Percentiles rank a stretch among this genome's conserved stretches.
These are phyloP conservation scores for Trichogramma pretiosum DNA, from an alignment of 1,140 invertebrate genomes.

Conservation along the genomic window DNA sequence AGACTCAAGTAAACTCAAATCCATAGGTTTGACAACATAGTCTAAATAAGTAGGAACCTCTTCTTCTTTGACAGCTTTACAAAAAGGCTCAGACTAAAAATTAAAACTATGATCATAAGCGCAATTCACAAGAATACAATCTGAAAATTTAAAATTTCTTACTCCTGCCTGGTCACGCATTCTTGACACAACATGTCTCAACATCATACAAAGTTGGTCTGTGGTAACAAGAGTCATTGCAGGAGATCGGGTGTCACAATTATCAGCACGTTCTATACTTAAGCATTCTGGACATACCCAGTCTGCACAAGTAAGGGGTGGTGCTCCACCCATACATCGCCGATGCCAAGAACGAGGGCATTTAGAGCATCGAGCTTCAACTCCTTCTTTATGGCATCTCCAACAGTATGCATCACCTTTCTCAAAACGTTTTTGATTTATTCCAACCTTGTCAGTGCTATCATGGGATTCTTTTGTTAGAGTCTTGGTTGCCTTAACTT, in stretches of 20 bases:
- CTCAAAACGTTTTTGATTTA: no score
- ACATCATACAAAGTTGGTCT: constrained; percentile 63
- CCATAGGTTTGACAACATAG: constrained; percentile 78
- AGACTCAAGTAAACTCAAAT: constrained; percentile 63
- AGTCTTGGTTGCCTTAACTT: constrained; percentile 26
- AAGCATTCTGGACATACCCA: constrained; percentile 87
- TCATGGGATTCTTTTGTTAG: no score
- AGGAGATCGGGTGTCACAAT: constrained; percentile 60
- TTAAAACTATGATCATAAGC: constrained; percentile 12
- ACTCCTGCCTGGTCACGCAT: constrained; percentile 68
- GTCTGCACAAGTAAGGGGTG: constrained; percentile 46
- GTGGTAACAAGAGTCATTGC: constrained; percentile 63
- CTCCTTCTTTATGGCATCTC: constrained; percentile 69
- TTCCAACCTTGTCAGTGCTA: no score
- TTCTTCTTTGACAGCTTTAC: constrained; percentile 59
- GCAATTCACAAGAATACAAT: no score
- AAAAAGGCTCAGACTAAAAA: constrained; percentile 60
- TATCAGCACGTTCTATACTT: constrained; percentile 68
- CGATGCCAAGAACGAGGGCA: constrained; percentile 81
- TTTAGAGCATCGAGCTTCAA: constrained; percentile 61
- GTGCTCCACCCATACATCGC: constrained; percentile 57
- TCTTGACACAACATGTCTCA: constrained; percentile 64
- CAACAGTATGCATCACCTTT: constrained; percentile 75
- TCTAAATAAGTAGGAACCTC: constrained; percentile 67
- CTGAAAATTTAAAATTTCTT: constrained; percentile 28